Evolutionary conservation across 1,140 invertebrate species (phyloP), one percentile per base, ranked within the genome.

Genomic region (Coboldia fuscipes): DNA sequence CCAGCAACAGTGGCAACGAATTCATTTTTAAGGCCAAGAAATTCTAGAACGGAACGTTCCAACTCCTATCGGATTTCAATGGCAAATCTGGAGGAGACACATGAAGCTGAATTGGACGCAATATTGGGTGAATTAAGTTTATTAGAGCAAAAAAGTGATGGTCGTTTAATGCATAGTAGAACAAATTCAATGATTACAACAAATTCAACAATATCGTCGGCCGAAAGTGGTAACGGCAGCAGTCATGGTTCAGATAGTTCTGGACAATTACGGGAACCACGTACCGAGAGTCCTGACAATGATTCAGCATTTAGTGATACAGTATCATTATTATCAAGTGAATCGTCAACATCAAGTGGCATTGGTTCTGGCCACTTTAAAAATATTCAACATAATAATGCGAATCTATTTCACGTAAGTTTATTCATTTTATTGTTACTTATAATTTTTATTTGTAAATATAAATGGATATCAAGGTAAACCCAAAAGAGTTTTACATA

Each of bases 241-340:
- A 29, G 33, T 28, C 21, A 17, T 12, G 30, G 21, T 4, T 18
- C 30, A 31, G 7, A 12, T 6, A 31, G 30, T 6, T n/a, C 14
- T 33, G 22, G 45, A 39, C 41, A 41, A 30, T 15, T 43, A 9
- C 45, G 52, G 0, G 65, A 66, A 34, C 56, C 66, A 22, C 66
- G 85, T 37, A 88, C 86, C 3, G 83, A 89, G 42, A 88, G 83
- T 39, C 86, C 86, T 1, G 90, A 96, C 57, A 93, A 92, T 58
- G 92, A 97, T 60, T 96, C 89, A 15, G 92, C 89, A 4, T 97
- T 94, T 57, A 92, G 86, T 41, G 92, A 97, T 57, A 92, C 84
- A 38, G 83, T 92, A 16, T 89, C 84, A 4, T 70, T 90, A 62
- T 54, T 89, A 30, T 89, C 83, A 18, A 85, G 78, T 43, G 85